Evolutionary conservation across 92 coral and sea anemone species (phyloP), one percentile per base, ranked within the genome.

Genomic region (Epizoanthus rinbou): DNA sequence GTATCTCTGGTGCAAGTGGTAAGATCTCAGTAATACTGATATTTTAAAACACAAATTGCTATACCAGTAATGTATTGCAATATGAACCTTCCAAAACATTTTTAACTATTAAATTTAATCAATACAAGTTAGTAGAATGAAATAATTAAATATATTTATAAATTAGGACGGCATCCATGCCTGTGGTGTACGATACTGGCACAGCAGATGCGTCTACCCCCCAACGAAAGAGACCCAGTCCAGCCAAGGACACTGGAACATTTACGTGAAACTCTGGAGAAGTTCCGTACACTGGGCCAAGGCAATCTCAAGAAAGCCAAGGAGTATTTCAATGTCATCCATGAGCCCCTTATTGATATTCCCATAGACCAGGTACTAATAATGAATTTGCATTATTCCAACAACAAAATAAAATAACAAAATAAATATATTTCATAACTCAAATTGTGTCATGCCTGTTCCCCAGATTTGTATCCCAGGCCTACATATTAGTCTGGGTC

Each of bases 391-490:
- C n/a, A 18, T 18, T 18, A 3, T 18, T 24, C 22, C 5, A 60
- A 60, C 22, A n/a, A 60, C 23, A 16, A 60, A 19, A 16, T 60
- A 60, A 60, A 13, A 24, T 18, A 60, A 60, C 3, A 5, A 8
- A 3, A 35, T 63, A 63, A 63, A 63, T 28, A 63, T 63, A 63
- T n/a, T 63, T 63, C 35, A 23, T 63, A 23, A 10, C 35, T 63
- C 8, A 63, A 63, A 22, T 22, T 63, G 28, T 63, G 35, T 63
- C 8, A 63, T 23, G 13, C 17, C 0, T 63, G 21, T 63, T 25
- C 35, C 68, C 17, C 68, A 63, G 68, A 63, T 63, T 63, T 63
- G 68, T 63, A 22, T 63, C 22, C 68, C 68, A 63, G 68, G 68
- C 28, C 28, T 63, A 63, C 68, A 63, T 23, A 63, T 63, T 2